Evolutionary conservation across 2,888 invertebrate species (phyloP), one percentile per base, ranked within the genome.

Genomic region (Eupithecia subfuscata): DNA sequence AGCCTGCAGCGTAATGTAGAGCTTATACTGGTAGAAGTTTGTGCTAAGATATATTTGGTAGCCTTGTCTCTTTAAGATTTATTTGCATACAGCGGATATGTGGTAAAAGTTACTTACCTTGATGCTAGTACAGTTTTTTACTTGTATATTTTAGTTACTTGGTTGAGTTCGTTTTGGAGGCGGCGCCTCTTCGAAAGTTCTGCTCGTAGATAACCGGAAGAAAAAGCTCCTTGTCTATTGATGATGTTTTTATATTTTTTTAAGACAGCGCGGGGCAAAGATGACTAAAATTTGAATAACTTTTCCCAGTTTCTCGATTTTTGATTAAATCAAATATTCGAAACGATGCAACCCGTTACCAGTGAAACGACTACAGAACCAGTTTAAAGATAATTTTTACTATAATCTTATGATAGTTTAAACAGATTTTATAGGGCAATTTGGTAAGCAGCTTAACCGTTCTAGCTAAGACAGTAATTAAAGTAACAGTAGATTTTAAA

Each of bases 81-180:
- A 43, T 48, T 69, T 30, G 64, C 64, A 64, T 64, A 14, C 92
- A 92, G 89, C 93, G 93, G 94, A 93, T 89, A 83, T 93, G 91
- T 89, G 85, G 91, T 85, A 91, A 92, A 85, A 81, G 83, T 81
- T 83, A 81, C 84, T 82, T 84, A 81, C 84, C 82, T 84, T 80
- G 73, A 74, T 75, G 64, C 74, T 16, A 48, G 68, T 68, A 72
- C 16, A 34, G 25, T 64, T 72, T 71, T 77, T 73, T 65, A 72
- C 40, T 14, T 74, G 30, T 76, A 73, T 69, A 69, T 74, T 76
- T 76, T 60, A 65, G 45, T 60, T 14, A 25, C 25, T 60, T 60
- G 6, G 60, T 25, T 12, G 22, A 56, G 22, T 11, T 60, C 12
- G 60, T 60, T 60, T 52, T 25, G 25, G 14, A 14, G 12, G 60